Base-by-base conservation (phyloP, 2,113 vertebrate species). In the Protobothrops mucrosquamatus region DNA sequence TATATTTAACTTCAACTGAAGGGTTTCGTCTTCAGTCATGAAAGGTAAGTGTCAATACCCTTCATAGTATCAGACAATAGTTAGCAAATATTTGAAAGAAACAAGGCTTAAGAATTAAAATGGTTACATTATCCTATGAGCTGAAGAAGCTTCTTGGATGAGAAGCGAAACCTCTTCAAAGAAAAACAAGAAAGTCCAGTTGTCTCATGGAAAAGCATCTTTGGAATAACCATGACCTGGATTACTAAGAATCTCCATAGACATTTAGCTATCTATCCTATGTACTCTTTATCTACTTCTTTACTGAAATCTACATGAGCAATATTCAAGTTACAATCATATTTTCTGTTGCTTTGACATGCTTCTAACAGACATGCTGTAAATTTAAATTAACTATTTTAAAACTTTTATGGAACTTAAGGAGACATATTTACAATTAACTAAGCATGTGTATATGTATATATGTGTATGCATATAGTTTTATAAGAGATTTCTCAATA, bases 1-100 rank as follows among this genome's bases (percentile, higher is more conserved):
- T 3, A 93, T 18, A 90, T 61, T 95, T 92, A 92, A 97, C 97
- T 96, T 97, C 96, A 74, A 96, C 93, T 90, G 61, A 6, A 95
- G 92, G 91, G 91, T 74, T 95, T 91, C 93, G 94, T 97, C 97
- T 93, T 97, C 96, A 95, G 92, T 95, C 94, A 94, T 51, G 96
- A 95, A 93, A 97, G 95, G 95, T 55, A 94, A 96, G 23, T 95
- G 94, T 96, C 95, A 95, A 96, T 95, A 95, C 94, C 92, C 94
- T 94, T 88, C 93, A 85, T 51, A 4, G 54, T 94, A 64, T 96
- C 90, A 97, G 94, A 96, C 96, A 20, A 95, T 1, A 69, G 87
- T 97, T 96, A 97, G 95, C 61, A 92, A 48, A 1, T 1, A 55
- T 87, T 89, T 88, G 81, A 93, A 92, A 0, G 8, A 22, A 39